Base-by-base conservation (phyloP, 2,888 invertebrate species). In the Drosophila acutilabella region DNA sequence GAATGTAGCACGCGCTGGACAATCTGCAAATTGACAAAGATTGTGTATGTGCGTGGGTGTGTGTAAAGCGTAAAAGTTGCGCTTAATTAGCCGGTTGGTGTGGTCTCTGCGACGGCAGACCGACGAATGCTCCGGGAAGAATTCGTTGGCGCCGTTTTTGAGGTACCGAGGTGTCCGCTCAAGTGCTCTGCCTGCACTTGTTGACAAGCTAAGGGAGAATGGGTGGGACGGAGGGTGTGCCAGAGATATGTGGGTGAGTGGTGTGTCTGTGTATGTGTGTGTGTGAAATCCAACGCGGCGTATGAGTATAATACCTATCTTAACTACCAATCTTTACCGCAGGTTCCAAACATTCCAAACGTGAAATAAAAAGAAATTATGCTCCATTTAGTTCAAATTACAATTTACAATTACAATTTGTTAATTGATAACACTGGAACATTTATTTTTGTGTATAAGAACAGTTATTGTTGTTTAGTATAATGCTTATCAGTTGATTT, bases 1-100 rank as follows among this genome's bases (percentile, higher is more conserved):
- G 45, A 56, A 62, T 58, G 51, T 51, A 62, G 53, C 74, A 74
- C 77, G 51, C 59, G 74, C 64, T 38, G 38, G 23, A 7, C 56
- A 54, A 26, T 48, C 18, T 40, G 42, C 40, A 50, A 73, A 64
- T 69, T 56, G 47, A n/a, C 30, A 18, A 36, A 41, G 30, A 57
- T 50, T 70, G 33, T 65, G 33, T 60, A 33, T 54, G 26, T 30
- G 30, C 6, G 30, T 30, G 6, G 30, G 33, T 60, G 33, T 60
- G 44, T 54, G 54, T 44, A 33, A 44, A 42, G 20, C 23, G 14
- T 45, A 36, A 44, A 23, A 60, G 33, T 44, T 50, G 18, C 48
- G 53, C 10, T 57, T 45, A 56, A 45, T 64, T 26, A 41, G 53
- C 6, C 45, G 7, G 30, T 26, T 13, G 69, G 61, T 69, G 78